These are phyloP conservation scores for Dicentrarchus labrax DNA, from an alignment of 2,113 vertebrate genomes.

Conservation along the genomic window DNA sequence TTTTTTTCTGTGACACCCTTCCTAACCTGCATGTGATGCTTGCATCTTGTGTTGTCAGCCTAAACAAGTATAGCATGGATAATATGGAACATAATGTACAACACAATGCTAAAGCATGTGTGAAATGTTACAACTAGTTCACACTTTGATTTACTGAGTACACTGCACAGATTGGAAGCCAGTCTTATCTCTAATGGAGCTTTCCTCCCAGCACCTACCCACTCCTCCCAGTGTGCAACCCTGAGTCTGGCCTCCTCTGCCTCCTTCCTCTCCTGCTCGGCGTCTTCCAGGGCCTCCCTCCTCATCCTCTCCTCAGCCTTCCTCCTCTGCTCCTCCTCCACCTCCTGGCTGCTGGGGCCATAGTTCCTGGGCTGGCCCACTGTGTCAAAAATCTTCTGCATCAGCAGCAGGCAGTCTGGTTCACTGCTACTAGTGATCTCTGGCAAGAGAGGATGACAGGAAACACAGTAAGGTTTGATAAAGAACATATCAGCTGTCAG, in stretches of 20 bases:
- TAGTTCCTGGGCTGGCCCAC: slow-evolving; percentile 91
- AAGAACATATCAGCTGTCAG: background rate
- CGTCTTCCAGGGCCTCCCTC: slow-evolving; percentile 78
- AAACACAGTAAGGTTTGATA: background rate
- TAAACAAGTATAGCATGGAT: too few species aligned
- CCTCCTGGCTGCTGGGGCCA: slow-evolving; percentile 84
- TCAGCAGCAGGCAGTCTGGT: slow-evolving; percentile 79
- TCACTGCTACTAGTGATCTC: slow-evolving; percentile 87
- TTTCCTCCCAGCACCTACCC: slow-evolving; percentile 82
- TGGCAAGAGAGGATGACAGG: slow-evolving; percentile 55
- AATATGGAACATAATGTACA: background rate
- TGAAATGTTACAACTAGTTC: background rate
- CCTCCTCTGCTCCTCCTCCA: slow-evolving; percentile 79
- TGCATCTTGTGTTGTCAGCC: background rate
- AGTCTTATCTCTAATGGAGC: background rate
- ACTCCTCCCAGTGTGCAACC: slow-evolving; percentile 87
- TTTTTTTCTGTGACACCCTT: too few species aligned
- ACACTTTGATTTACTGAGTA: background rate
- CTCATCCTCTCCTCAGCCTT: slow-evolving; percentile 80
- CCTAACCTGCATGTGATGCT: background rate
- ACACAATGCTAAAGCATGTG: background rate
- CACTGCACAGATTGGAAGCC: background rate
- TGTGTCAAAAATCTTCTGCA: slow-evolving; percentile 84
- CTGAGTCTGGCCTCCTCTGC: slow-evolving; percentile 84
- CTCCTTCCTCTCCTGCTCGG: slow-evolving; percentile 79